Conservation (phyloP, 1,140 invertebrate genomes). For the Trichonephila inaurata region DNA sequence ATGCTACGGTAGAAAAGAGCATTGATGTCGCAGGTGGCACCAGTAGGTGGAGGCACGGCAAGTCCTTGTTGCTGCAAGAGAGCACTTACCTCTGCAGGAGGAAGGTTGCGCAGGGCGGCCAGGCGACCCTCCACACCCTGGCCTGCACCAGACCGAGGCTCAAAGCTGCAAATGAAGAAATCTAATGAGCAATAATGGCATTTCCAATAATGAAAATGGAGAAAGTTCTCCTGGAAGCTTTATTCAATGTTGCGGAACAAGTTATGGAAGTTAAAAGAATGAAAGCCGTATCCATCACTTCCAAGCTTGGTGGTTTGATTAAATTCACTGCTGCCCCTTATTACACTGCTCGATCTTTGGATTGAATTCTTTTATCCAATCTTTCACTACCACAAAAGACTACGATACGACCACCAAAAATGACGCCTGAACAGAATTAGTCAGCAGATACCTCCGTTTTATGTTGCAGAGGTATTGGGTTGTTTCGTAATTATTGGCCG, state of each 20-base stretch:
- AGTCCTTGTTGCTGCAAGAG: conserved; percentile 17
- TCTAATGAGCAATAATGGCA: too few relatives aligned
- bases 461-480: too few relatives aligned
- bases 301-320: background rate
- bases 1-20: conserved; percentile 83
- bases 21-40: background rate
- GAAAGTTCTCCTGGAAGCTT: too few relatives aligned
- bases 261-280: background rate
- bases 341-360: background rate
- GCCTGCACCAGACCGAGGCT: background rate
- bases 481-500: too few relatives aligned
- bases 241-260: background rate
- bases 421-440: too few relatives aligned
- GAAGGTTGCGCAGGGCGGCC: background rate
- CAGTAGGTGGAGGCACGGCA: background rate
- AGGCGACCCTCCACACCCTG: background rate
- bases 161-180: conserved; percentile 20
- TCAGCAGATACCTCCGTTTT: too few relatives aligned
- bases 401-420: too few relatives aligned
- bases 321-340: background rate
- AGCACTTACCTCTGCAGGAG: background rate
- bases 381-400: too few relatives aligned
- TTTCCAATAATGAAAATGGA: background rate
- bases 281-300: too few relatives aligned
- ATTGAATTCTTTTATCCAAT: background rate